Percentiles rank a stretch among this genome's conserved stretches.
phyloP scores from a whole-genome alignment of 2,113 vertebrate genomes.

The Porphyrio hochstetteri region DNA sequence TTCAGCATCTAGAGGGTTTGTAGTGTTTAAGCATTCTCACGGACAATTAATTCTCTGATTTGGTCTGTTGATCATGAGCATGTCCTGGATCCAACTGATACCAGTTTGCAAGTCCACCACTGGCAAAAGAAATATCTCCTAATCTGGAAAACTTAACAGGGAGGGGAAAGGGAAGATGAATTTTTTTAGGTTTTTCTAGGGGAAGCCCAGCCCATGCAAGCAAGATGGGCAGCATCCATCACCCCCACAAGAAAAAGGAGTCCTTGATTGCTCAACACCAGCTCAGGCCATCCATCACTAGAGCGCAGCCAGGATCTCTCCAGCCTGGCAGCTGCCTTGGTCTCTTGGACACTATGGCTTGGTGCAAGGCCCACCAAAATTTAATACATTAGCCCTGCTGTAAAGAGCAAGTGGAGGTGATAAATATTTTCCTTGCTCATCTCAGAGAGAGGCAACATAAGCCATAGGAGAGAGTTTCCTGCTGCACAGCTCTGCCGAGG shows the following conservation, averaged over 20 bases:
- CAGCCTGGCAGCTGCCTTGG: not conserved
- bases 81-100: not conserved
- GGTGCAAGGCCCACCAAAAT: not conserved
- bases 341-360: not conserved
- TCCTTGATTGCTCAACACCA: fast-evolving
- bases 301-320: not conserved
- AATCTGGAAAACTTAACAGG: not conserved
- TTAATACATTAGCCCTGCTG: not conserved
- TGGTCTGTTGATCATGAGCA: not conserved
- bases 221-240: not conserved
- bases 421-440: not conserved
- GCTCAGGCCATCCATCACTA: not conserved
- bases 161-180: not conserved
- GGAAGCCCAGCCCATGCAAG: not conserved
- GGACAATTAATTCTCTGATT: not conserved
- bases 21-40: not conserved
- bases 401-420: not conserved
- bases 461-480: not conserved
- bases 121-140: not conserved
- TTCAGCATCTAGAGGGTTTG: not conserved
- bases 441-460: not conserved
- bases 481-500: not conserved
- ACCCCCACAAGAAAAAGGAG: not conserved
- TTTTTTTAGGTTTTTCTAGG: not conserved
- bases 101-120: not conserved